Conservation (phyloP, 2,797 vertebrate genomes). For the Centroberyx gerrardi region DNA sequence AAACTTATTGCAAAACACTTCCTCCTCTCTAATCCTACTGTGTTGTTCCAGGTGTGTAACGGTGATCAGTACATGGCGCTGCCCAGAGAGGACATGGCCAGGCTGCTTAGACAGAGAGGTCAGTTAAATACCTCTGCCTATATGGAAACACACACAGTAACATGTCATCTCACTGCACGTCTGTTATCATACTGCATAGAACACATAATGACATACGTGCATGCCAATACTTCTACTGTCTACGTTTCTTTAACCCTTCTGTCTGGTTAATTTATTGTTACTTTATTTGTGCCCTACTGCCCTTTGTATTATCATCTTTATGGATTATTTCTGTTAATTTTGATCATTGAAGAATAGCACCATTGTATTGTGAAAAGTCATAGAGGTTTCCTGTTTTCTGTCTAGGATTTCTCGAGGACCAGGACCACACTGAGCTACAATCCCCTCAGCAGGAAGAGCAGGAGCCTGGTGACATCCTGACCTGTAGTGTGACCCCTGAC, state of each 20-base stretch:
- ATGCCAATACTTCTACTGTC: too few relatives aligned
- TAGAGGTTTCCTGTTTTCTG: neutral
- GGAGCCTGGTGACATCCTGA: slow-evolving; percentile 48
- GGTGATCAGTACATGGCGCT: slow-evolving; percentile 88
- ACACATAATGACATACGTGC: neutral
- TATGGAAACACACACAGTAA: neutral
- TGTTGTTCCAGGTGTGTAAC: slow-evolving; percentile 87
- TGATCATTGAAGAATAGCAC: neutral
- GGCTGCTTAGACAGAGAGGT: slow-evolving; percentile 80
- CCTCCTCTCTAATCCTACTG: neutral
- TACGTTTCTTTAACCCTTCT: too few relatives aligned
- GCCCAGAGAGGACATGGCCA: slow-evolving; percentile 83
- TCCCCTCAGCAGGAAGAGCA: slow-evolving; percentile 55
- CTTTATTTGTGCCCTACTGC: too few relatives aligned
- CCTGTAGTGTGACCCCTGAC: slow-evolving; percentile 51
- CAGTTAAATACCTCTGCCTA: slow-evolving; percentile 11
- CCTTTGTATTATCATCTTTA: too few relatives aligned
- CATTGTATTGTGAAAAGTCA: neutral
- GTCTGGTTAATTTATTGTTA: too few relatives aligned
- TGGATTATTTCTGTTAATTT: too few relatives aligned
- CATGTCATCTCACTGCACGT: neutral
- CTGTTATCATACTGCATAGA: neutral
- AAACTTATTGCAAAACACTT: neutral
- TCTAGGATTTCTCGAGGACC: slow-evolving; percentile 79
- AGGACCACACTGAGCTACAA: slow-evolving; percentile 61